These are phyloP conservation scores for Diarsia brunnea DNA, from an alignment of 2,888 invertebrate species.

Conservation along the genomic window DNA sequence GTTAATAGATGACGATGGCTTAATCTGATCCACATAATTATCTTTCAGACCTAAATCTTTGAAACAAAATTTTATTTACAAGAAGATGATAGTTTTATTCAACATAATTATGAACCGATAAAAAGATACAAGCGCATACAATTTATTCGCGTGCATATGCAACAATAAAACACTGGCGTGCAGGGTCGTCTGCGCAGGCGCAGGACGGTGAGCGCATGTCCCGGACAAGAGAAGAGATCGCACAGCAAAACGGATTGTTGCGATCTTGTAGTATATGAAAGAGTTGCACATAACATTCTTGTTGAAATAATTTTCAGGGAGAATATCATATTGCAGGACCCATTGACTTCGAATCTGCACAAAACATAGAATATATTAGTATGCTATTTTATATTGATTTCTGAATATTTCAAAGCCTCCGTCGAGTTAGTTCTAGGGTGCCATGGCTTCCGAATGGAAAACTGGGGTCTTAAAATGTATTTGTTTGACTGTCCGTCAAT, in stretches of 20 bases:
- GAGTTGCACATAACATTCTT: background rate
- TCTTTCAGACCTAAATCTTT: background rate
- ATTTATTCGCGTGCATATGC: conserved; percentile 73
- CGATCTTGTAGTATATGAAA: conserved; percentile 63
- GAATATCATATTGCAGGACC: too few relatives aligned
- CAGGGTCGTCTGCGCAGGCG: conserved; percentile 70
- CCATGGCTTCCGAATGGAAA: too few relatives aligned
- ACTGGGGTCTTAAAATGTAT: too few relatives aligned
- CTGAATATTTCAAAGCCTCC: too few relatives aligned
- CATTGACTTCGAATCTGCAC: too few relatives aligned
- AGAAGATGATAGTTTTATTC: conserved; percentile 17
- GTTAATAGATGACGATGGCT: background rate
- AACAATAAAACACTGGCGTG: conserved; percentile 77
- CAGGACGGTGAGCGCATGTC: conserved; percentile 75
- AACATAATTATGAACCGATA: conserved; percentile 57
- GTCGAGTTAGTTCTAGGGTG: too few relatives aligned
- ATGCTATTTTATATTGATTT: too few relatives aligned
- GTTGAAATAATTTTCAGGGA: too few relatives aligned
- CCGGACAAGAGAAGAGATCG: conserved; percentile 78
- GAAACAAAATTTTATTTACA: background rate
- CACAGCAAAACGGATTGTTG: conserved; percentile 71
- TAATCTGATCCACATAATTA: conserved; percentile 12
- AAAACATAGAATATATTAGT: too few relatives aligned
- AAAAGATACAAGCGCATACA: conserved; percentile 47
- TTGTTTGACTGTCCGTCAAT: too few relatives aligned